Base-by-base conservation (phyloP, 2,888 invertebrate genomes). In the Electrophaes corylata region DNA sequence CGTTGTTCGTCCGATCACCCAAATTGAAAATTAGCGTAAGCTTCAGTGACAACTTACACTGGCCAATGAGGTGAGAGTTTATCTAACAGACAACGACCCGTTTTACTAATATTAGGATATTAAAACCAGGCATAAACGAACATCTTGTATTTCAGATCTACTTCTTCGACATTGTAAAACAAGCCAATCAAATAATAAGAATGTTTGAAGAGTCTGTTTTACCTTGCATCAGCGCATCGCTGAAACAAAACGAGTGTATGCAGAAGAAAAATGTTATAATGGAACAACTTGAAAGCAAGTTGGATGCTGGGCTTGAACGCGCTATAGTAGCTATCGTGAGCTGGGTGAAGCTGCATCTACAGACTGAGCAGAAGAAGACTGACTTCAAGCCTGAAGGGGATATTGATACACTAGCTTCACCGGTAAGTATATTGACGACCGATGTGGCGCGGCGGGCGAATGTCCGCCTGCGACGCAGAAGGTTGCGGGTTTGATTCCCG, bases 281-380 rank as follows among this genome's bases (percentile, higher is more conserved):
- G 76, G 97, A 98, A 69, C 97, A 97, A 78, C 93, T 98, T 52
- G 98, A 99, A 85, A 94, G 94, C 58, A 99, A 99, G 86, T 91
- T 99, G 61, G 99, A 99, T 78, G 94, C 94, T 0, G 98, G 98
- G 0, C 80, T 98, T 59, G 97, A 98, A 80, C 94, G 97, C 50
- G 96, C 98, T 1, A 93, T 99, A 52, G 95, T 95, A 63, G 96
- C 98, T 0, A 94, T 98, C 19, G 95, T 97, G 59, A 96, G 97
- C 46, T 99, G 98, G 97, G 96, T 98, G 0, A 96, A 96, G 82
- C 92, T 96, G 53, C 96, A 98, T 72, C 92, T 99, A 16, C 96
- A 97, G 83, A 94, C 94, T 0, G 98, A 99, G 80, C 99, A 99
- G 87, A 98, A 96, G 86, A 98, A 98, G 84, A 96, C 96, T 0